phyloP scores from a whole-genome alignment of 2,888 invertebrate species.

The Baronia brevicornis region DNA sequence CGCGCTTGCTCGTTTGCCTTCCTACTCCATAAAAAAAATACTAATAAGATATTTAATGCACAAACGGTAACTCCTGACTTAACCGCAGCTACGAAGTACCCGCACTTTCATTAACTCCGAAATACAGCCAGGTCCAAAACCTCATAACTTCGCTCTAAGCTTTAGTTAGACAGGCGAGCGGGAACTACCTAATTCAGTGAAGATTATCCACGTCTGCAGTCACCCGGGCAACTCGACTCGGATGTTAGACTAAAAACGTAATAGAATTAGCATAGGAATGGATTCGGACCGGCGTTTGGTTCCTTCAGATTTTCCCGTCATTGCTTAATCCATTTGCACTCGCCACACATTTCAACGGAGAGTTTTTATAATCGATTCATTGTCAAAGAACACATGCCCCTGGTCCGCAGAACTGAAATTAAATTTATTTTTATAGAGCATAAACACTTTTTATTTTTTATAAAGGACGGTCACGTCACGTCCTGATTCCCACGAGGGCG shows the following conservation, averaged over 20 bases:
- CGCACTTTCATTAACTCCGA: conserved; percentile 7
- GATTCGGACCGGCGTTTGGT: conserved; percentile 32
- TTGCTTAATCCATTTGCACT: conserved; percentile 56
- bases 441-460: too few relatives aligned
- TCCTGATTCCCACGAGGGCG: too few relatives aligned
- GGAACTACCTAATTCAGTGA: conserved; percentile 12
- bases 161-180: conserved; percentile 8
- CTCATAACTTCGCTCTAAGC: conserved; percentile 13
- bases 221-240: conserved; percentile 18
- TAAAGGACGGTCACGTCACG: too few relatives aligned
- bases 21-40: too few relatives aligned
- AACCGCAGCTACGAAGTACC: conserved; percentile 3
- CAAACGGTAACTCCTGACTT: conserved; percentile 4
- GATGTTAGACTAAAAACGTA: conserved; percentile 48
- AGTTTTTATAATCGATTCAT: conserved; percentile 12
- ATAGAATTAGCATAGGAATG: conserved; percentile 59
- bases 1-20: too few relatives aligned
- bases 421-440: too few relatives aligned
- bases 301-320: conserved; percentile 40
- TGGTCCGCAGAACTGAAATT: not conserved
- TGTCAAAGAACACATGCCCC: conserved; percentile 5
- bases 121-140: conserved; percentile 11
- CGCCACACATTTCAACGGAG: conserved; percentile 28
- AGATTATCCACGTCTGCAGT: conserved; percentile 15
- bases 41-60: too few relatives aligned